A percentile compares a stretch with the other conserved stretches of the same genome.
phyloP scores from a whole-genome alignment of 2,113 vertebrate genomes.

The Eonycteris spelaea region DNA sequence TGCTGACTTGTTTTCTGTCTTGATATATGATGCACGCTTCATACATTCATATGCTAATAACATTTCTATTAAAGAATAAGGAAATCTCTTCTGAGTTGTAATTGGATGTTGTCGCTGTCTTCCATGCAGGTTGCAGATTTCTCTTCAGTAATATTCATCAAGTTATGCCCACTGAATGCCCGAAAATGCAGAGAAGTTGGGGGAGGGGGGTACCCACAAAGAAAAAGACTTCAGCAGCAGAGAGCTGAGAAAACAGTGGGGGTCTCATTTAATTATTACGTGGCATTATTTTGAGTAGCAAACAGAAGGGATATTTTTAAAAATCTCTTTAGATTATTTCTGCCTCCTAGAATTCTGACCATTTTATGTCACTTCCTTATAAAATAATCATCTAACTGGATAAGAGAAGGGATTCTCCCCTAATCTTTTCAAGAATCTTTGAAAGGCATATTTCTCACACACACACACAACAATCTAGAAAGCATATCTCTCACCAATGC shows the following conservation, averaged over 20 bases:
- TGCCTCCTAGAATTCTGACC: background rate
- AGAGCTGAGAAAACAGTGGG: background rate
- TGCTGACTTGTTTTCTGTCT: background rate
- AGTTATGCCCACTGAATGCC: background rate
- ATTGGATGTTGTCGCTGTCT: background rate
- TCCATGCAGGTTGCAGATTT: background rate
- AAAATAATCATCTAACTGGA: background rate
- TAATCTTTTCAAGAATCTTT: conserved; percentile 23
- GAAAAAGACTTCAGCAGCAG: background rate
- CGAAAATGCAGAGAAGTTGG: background rate
- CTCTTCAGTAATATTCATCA: background rate
- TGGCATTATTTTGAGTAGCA: background rate
- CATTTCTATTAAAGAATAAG: background rate
- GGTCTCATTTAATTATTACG: background rate
- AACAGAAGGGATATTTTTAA: background rate
- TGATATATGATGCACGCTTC: background rate
- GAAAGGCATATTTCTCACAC: background rate
- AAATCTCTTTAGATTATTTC: background rate
- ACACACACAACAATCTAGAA: background rate
- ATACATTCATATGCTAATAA: background rate
- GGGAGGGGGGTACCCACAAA: background rate
- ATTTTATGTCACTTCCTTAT: background rate
- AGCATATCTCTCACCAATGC: background rate
- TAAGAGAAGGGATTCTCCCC: background rate
- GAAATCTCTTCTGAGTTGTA: background rate